Base-by-base conservation (phyloP, 37 sponge, comb jelly and placozoan species). In the Cliona cf. orientalis region DNA sequence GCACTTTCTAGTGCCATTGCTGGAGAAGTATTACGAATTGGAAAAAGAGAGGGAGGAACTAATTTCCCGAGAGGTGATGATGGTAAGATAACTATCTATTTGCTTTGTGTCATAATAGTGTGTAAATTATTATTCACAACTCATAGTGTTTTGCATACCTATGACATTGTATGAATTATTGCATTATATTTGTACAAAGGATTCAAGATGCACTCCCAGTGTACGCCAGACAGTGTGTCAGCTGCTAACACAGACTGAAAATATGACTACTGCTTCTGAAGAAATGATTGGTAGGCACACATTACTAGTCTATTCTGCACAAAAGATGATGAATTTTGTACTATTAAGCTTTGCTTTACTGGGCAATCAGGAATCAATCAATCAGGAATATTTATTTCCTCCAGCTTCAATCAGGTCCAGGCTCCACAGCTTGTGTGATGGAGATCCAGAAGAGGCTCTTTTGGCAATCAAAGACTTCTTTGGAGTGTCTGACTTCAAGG, bases 1-100 rank as follows among this genome's bases (percentile, higher is more conserved):
- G 69, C 81, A 71, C 71, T 70, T 72, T 81, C 81, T 81, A 83
- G 83, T 74, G 45, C 83, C 83, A 2, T 38, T 83, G 28, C 64
- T 83, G 28, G 74, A 83, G 56, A 42, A 74, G 65, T 83, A 74
- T 64, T 9, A 66, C 66, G 63, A 73, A 33, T 65, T 83, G 55
- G 42, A 60, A 43, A 25, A 74, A 21, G 65, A 83, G 55, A 39
- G 28, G 3, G 44, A 64, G 26, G 49, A 49, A 42, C 41, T 55
- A 5, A 49, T 83, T 25, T 29, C 58, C 36, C 19, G 22, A 35
- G 22, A 70, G 7, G 6, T 23, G 14, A 23, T 61, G 29, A 5
- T 32, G 29, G 6, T 19, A 32, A 31, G 62, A 17, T 6, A 12
- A 23, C n/a, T 61, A 31, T 61, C n/a, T 61, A 17, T 61, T 61